phyloP scores from a whole-genome alignment of 35 echinoderm and acorn worm species.

The Strongylocentrotus purpuratus region DNA sequence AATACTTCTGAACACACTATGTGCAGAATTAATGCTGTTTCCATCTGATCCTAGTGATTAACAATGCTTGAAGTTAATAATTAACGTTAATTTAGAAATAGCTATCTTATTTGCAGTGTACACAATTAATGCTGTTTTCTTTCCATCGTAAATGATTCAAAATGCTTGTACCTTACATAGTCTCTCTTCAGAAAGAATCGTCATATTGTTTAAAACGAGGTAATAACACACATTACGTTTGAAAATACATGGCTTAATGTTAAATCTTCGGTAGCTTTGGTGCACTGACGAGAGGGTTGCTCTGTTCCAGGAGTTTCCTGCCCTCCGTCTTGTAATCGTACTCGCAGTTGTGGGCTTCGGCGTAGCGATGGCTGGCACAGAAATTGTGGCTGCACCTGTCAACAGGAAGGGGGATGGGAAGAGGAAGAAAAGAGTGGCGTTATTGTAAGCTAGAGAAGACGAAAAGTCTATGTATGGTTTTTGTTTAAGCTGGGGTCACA shows the following conservation, averaged over 20 bases:
- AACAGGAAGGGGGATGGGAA: conserved; percentile 3
- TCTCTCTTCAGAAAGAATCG: not conserved
- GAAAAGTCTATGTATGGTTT: not conserved
- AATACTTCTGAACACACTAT: not conserved
- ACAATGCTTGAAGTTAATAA: not conserved
- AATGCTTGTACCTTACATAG: not conserved
- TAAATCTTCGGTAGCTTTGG: conserved; percentile 99
- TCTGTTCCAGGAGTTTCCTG: conserved; percentile 94
- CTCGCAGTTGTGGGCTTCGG: conserved; percentile 91
- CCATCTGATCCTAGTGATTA: not conserved
- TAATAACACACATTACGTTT: not conserved
- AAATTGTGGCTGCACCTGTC: conserved; percentile 93
- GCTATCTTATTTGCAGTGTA: too few species aligned
- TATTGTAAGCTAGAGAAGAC: not conserved
- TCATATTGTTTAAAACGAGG: not conserved
- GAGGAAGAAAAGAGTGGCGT: not conserved
- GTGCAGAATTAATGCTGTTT: not conserved
- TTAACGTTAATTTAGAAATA: too few species aligned
- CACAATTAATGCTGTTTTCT: not conserved
- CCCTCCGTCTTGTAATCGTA: conserved; percentile 97
- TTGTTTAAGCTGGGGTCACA: not conserved
- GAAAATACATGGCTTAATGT: not conserved
- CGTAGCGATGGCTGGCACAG: conserved; percentile 98
- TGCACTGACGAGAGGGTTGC: conserved; percentile 93
- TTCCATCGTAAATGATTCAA: not conserved